A percentile compares a stretch with the other conserved stretches of the same genome.
These are phyloP conservation scores for Corythornis vintsioides DNA, from an alignment of 2,113 vertebrate genomes.

Conservation along the genomic window DNA sequence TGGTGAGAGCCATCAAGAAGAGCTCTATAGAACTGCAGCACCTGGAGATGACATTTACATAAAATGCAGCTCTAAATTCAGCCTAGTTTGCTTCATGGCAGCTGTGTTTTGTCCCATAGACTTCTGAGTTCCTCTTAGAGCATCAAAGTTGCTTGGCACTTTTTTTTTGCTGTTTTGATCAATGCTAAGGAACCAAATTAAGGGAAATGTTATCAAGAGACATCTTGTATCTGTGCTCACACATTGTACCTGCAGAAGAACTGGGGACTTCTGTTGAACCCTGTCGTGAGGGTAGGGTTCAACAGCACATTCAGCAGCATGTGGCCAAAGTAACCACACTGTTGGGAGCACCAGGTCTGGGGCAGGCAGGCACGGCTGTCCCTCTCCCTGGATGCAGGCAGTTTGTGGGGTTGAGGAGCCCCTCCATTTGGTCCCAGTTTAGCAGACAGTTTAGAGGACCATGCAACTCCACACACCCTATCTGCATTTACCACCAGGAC, in stretches of 20 bases:
- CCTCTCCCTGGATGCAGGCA: background rate
- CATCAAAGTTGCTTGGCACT: background rate
- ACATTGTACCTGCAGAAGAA: background rate
- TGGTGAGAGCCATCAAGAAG: background rate
- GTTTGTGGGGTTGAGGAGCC: background rate
- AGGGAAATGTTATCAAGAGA: background rate
- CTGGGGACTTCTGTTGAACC: background rate
- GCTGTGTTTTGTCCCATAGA: background rate
- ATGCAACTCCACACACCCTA: too few species aligned
- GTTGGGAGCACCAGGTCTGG: rapidly evolving
- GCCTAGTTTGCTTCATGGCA: background rate
- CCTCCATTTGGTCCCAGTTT: background rate
- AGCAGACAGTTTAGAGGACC: background rate
- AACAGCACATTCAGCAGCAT: background rate
- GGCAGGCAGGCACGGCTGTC: background rate
- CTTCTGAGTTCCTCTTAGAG: background rate
- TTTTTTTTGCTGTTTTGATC: background rate
- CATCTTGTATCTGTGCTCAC: background rate
- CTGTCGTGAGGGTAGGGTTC: background rate
- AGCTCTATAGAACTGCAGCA: background rate
- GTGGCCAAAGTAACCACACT: background rate
- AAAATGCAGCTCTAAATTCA: background rate
- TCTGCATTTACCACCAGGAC: too few species aligned
- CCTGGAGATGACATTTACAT: background rate
- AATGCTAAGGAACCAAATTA: background rate